Evolutionary conservation across 2,113 vertebrate species (phyloP).

Genomic region (Pachycephala philippinensis): DNA sequence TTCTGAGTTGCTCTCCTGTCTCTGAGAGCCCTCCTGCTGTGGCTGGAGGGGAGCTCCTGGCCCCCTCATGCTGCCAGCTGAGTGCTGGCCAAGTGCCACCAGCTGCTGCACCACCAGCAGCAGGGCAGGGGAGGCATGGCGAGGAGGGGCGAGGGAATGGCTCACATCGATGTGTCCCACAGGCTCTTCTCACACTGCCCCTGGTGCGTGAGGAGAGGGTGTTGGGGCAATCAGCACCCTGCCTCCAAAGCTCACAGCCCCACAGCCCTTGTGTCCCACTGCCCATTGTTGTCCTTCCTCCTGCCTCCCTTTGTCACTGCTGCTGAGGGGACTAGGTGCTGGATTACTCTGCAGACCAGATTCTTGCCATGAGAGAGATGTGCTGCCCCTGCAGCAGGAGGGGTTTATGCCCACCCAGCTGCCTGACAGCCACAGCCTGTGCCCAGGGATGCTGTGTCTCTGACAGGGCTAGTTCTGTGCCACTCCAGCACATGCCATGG

Average conservation of each 20-base stretch:
- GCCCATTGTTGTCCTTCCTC: neutral
- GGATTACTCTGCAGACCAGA: accelerated
- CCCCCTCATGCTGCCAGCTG: neutral
- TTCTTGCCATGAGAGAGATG: accelerated
- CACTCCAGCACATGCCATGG: accelerated
- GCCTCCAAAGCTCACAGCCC: neutral
- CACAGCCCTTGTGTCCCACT: neutral
- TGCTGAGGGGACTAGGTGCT: accelerated
- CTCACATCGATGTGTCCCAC: neutral
- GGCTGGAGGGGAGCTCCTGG: neutral
- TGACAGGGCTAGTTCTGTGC: neutral
- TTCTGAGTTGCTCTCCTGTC: neutral
- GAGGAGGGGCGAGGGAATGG: accelerated
- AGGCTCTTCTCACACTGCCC: neutral
- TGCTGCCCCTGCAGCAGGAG: neutral
- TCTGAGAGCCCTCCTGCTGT: neutral
- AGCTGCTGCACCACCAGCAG: neutral
- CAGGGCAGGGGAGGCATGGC: neutral
- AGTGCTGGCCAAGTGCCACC: neutral
- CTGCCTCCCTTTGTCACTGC: neutral
- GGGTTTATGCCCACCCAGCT: neutral
- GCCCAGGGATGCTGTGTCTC: neutral
- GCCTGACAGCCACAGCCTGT: neutral
- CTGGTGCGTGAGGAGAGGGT: accelerated
- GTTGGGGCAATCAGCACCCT: neutral